phyloP scores from a whole-genome alignment of 2,888 invertebrate species.

The Calameuta filiformis region DNA sequence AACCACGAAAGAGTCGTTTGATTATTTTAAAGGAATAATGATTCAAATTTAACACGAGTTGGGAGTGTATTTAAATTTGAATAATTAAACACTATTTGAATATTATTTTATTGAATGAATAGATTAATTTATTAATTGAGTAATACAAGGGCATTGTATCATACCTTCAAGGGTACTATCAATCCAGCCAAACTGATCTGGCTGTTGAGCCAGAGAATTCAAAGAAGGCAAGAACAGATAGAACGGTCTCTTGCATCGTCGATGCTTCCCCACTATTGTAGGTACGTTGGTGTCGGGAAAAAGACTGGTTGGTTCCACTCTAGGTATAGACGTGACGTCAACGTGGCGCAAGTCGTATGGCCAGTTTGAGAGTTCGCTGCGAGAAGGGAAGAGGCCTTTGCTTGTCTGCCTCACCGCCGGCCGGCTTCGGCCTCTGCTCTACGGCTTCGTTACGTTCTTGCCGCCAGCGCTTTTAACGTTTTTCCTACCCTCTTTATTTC shows the following conservation, averaged over 20 bases:
- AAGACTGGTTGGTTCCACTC: constrained; percentile 50
- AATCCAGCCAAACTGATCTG: not conserved
- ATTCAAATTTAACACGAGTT: not conserved
- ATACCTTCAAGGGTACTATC: not conserved
- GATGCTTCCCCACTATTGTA: not conserved
- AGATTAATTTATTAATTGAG: not conserved
- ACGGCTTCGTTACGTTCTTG: constrained; percentile 14
- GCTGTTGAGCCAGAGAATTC: not conserved
- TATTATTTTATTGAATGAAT: not conserved
- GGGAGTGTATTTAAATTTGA: not conserved
- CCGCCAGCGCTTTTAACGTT: not conserved
- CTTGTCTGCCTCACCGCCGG: constrained; percentile 25
- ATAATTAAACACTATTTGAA: not conserved
- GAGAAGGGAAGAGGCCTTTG: constrained; percentile 31
- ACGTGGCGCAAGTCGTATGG: constrained; percentile 26
- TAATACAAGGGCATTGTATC: not conserved
- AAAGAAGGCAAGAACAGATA: not conserved
- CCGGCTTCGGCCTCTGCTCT: constrained; percentile 30
- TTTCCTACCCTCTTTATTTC: not conserved
- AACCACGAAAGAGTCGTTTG: not conserved
- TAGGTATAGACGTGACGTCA: constrained; percentile 24
- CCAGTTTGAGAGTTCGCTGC: constrained; percentile 33
- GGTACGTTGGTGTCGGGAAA: not conserved
- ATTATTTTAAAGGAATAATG: not conserved
- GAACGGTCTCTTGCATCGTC: not conserved